Conservation (phyloP, 2,797 vertebrate species). For the Dryobates pubescens region DNA sequence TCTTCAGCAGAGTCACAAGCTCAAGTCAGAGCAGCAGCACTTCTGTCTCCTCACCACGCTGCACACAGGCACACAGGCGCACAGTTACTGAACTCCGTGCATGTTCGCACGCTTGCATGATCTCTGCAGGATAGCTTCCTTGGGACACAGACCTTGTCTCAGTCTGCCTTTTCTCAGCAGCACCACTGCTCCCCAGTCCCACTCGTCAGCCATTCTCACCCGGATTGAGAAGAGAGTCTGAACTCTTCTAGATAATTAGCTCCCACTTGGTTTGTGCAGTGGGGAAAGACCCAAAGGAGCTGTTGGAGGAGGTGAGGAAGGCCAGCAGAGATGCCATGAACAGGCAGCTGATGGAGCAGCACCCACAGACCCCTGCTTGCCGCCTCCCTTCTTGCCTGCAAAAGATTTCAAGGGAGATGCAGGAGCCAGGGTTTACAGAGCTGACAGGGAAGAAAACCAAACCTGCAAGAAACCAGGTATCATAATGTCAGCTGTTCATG, state of each 20-base stretch:
- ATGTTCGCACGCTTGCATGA: not conserved
- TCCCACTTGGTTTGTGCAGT: not conserved
- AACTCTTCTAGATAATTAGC: not conserved
- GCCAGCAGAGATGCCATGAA: not conserved
- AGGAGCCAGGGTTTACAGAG: not conserved
- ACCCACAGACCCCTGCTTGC: not conserved
- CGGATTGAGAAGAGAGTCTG: not conserved
- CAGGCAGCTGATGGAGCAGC: not conserved
- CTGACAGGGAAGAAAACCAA: not conserved
- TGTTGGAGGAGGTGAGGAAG: not conserved
- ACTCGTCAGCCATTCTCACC: not conserved
- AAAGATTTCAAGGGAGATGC: not conserved
- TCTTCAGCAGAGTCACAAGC: not conserved
- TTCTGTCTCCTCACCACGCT: accelerated
- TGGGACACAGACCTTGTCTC: not conserved
- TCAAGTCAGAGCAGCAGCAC: not conserved
- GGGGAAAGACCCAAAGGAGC: not conserved
- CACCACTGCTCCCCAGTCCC: accelerated
- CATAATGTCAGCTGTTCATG: accelerated
- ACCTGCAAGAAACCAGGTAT: not conserved
- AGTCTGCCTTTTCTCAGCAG: not conserved
- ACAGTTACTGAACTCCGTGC: not conserved
- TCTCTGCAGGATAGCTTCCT: not conserved
- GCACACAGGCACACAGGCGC: not conserved
- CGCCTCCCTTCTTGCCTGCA: not conserved